Evolutionary conservation across 2,113 vertebrate genomes (phyloP).

Genomic region (Eira barbara): DNA sequence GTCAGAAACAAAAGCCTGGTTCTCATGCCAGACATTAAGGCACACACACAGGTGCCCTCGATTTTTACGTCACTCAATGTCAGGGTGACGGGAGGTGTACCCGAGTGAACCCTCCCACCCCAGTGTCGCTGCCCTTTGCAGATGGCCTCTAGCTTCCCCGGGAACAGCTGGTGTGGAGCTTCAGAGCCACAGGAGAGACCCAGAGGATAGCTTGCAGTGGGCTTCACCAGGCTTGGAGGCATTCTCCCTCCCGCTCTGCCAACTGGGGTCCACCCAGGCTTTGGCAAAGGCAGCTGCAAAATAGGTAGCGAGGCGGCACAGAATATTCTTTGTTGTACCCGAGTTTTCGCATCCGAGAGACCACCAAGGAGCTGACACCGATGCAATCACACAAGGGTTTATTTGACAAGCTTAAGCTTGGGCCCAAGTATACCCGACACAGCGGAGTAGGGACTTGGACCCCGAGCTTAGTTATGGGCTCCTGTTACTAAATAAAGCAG

Average conservation of each 20-base stretch:
- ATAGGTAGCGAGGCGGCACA: not conserved
- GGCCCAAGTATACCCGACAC: too few species aligned
- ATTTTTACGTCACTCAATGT: not conserved
- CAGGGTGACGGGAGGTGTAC: not conserved
- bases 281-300: constrained; percentile 6
- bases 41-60: not conserved
- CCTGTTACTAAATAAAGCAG: too few species aligned
- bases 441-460: too few species aligned
- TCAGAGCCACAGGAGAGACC: constrained; percentile 17
- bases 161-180: not conserved
- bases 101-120: not conserved
- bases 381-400: too few species aligned
- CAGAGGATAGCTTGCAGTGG: not conserved
- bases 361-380: too few species aligned
- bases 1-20: not conserved
- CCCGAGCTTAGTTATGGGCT: too few species aligned
- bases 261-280: not conserved
- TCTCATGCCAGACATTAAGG: not conserved
- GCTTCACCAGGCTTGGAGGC: not conserved
- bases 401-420: too few species aligned
- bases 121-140: not conserved
- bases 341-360: too few species aligned
- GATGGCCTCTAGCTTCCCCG: not conserved
- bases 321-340: not conserved
- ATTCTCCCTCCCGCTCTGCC: not conserved